Conservation (phyloP, 2,113 vertebrate genomes). For the Notechis scutatus region DNA sequence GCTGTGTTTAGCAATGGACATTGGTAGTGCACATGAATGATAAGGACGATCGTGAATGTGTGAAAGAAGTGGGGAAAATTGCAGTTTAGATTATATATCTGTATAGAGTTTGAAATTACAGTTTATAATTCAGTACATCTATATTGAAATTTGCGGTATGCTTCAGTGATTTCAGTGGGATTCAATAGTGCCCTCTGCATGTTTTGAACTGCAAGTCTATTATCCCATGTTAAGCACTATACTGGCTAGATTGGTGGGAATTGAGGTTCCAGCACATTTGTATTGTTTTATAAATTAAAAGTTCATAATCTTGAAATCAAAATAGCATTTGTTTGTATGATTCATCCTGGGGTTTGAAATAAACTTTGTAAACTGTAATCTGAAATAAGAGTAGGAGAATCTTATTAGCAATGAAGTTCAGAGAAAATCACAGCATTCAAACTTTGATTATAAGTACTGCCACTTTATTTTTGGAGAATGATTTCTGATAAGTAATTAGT, state of each 20-base stretch:
- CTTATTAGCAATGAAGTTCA: neutral
- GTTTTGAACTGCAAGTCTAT: too few species aligned
- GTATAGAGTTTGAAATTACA: neutral
- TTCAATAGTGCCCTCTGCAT: too few species aligned
- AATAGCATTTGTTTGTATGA: neutral
- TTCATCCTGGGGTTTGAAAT: neutral
- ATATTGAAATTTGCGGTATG: neutral
- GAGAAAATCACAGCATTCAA: neutral
- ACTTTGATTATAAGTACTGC: neutral
- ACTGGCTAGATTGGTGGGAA: too few species aligned
- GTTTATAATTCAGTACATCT: neutral
- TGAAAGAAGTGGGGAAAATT: neutral
- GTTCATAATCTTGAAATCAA: neutral
- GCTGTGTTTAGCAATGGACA: neutral
- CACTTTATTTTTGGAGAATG: neutral
- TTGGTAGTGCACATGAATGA: neutral
- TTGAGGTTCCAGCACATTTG: too few species aligned
- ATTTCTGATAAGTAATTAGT: neutral
- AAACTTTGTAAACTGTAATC: too few species aligned
- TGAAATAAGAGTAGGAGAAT: neutral
- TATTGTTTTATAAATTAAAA: neutral
- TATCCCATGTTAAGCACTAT: too few species aligned
- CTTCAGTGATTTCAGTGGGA: neutral
- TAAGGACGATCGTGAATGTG: neutral
- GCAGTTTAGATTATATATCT: neutral